Evolutionary conservation across 2,888 invertebrate genomes (phyloP).

Genomic region (Acronicta leporina): DNA sequence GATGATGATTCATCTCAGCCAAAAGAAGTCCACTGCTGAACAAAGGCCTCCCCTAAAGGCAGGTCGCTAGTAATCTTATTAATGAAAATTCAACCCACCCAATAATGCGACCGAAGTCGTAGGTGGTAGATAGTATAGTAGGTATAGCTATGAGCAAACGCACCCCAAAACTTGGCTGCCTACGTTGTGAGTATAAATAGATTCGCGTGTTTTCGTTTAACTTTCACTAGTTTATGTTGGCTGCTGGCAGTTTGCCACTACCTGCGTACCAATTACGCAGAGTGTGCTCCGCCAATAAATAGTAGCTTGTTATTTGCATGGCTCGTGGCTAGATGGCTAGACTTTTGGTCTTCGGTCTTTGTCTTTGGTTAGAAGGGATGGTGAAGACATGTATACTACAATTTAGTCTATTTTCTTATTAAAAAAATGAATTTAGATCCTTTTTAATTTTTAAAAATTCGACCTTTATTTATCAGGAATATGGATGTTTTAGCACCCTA

Average conservation of each 20-base stretch:
- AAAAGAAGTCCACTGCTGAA: no score
- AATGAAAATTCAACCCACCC: background rate
- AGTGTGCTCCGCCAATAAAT: slow-evolving; percentile 48
- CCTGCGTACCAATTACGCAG: slow-evolving; percentile 48
- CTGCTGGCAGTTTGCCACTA: slow-evolving; percentile 43
- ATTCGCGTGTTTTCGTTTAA: slow-evolving; percentile 31
- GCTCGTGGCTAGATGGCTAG: slow-evolving; percentile 2
- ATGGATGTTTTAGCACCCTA: no score
- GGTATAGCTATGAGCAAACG: background rate
- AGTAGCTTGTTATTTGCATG: slow-evolving; percentile 6
- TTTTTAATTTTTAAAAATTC: no score
- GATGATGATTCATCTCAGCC: no score
- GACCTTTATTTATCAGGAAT: no score
- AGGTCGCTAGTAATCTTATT: no score
- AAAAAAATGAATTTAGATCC: no score
- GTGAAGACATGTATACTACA: no score
- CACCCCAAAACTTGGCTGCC: background rate
- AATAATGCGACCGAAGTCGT: background rate
- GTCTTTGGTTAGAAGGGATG: no score
- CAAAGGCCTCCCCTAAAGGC: no score
- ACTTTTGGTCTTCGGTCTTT: no score
- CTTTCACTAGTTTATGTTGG: slow-evolving; percentile 48
- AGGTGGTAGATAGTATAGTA: background rate
- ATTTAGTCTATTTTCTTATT: no score
- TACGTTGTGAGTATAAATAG: background rate